phyloP scores from a whole-genome alignment of 2,797 vertebrate species.

The Cryptoprocta ferox region DNA sequence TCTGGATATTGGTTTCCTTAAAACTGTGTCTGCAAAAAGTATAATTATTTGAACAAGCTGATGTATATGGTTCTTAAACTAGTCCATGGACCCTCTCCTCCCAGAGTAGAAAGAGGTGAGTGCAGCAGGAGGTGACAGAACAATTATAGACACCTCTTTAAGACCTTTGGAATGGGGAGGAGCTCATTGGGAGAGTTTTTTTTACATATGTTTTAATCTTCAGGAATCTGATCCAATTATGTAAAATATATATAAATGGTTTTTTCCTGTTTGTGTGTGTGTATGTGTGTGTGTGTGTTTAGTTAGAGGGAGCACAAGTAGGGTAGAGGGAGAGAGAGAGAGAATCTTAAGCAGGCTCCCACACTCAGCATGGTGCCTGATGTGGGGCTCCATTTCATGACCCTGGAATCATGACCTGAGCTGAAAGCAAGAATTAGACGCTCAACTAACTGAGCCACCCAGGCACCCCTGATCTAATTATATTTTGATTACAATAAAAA shows the following conservation, averaged over 20 bases:
- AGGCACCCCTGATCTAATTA: background rate
- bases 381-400: too few species aligned
- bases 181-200: background rate
- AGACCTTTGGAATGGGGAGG: background rate
- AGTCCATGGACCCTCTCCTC: background rate
- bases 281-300: too few species aligned
- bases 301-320: too few species aligned
- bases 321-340: too few species aligned
- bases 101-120: background rate
- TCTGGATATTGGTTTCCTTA: conserved; percentile 1
- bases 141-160: background rate
- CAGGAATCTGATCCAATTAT: background rate
- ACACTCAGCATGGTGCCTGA: too few species aligned
- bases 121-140: background rate
- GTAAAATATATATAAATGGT: background rate
- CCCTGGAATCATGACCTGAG: too few species aligned
- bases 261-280: too few species aligned
- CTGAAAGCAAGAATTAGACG: too few species aligned
- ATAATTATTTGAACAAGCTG: background rate
- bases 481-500: background rate
- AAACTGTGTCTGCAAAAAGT: background rate
- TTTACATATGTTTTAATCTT: background rate
- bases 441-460: too few species aligned
- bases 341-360: too few species aligned
- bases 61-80: background rate